Evolutionary conservation across 2,888 invertebrate genomes (phyloP), one percentile per base, ranked within the genome.

Genomic region (Physocephala rufipes): DNA sequence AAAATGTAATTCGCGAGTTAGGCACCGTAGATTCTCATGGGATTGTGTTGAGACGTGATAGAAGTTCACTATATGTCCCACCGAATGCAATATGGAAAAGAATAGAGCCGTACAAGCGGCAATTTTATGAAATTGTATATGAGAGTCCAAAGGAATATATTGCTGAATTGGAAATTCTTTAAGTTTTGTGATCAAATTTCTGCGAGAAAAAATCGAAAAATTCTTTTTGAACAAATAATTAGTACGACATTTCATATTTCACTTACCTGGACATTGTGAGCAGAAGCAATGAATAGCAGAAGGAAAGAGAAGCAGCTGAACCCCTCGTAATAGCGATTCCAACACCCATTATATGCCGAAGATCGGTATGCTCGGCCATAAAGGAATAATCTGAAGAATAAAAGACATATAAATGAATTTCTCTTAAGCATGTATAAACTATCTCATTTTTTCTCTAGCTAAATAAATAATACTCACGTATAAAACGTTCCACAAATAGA

Each of bases 11-110:
- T 98, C 97, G 76, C 94, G 93, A 1, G 97, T 97, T 7, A 98
- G 88, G 82, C 97, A 98, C 45, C 93, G 90, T 1, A 98, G 87
- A 85, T 98, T 95, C 80, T 96, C 96, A 1, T 96, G 89, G 0
- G 97, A 96, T 82, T 98, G 98, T 0, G 97, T 97, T 4, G 96
- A 96, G 0, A 98, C 95, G 82, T 98, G 97, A 85, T 98, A 98
- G 86, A 98, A 98, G 87, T 98, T 98, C 45, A 98, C 95, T 83
- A 97, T 93, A 81, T 98, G 98, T 0, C 97, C 97, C 2, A 96
- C 92, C 0, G 96, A 95, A 82, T 98, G 97, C 0, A 97, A 88
- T 1, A 97, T 87, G 0, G 96, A 95, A 87, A 97, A 97, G 87
- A 97, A 95, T 0, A 96, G 87, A 0, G 96, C 97, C 0, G 97